Conservation (phyloP, 2,888 invertebrate species). For the Dasypolia templi region DNA sequence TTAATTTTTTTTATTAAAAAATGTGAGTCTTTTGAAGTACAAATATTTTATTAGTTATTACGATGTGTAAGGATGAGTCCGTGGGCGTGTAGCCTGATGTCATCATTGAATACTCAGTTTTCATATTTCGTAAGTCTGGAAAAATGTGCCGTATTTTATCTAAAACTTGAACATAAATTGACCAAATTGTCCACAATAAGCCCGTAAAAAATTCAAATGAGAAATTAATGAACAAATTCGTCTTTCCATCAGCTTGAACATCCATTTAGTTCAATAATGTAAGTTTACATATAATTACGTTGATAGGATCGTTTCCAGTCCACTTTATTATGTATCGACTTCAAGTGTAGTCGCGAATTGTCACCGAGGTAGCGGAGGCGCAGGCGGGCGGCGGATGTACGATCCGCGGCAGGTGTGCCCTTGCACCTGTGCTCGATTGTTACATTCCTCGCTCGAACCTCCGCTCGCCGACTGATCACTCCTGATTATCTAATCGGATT, state of each 20-base stretch:
- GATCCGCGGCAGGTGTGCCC: conserved; percentile 80
- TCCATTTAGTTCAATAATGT: conserved; percentile 20
- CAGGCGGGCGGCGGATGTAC: conserved; percentile 29
- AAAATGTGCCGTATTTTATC: conserved; percentile 19
- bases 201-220: background rate
- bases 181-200: background rate
- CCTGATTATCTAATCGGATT: conserved; percentile 75
- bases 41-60: conserved; percentile 59
- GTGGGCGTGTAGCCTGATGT: conserved; percentile 64
- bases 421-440: conserved; percentile 86
- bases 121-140: conserved; percentile 53
- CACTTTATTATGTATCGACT: conserved; percentile 50
- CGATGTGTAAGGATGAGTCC: conserved; percentile 45
- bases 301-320: conserved; percentile 45
- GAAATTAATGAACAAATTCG: conserved; percentile 10
- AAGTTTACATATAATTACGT: conserved; percentile 28
- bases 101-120: conserved; percentile 59
- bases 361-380: conserved; percentile 54
- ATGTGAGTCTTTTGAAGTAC: conserved; percentile 31
- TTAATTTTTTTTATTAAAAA: conserved; percentile 57
- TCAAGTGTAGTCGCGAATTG: conserved; percentile 70
- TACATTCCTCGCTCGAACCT: conserved; percentile 75
- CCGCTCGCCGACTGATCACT: conserved; percentile 64
- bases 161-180: conserved; percentile 12
- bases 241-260: conserved; percentile 13